These are phyloP conservation scores for Actias luna DNA, from an alignment of 2,888 invertebrate genomes.

Conservation along the genomic window DNA sequence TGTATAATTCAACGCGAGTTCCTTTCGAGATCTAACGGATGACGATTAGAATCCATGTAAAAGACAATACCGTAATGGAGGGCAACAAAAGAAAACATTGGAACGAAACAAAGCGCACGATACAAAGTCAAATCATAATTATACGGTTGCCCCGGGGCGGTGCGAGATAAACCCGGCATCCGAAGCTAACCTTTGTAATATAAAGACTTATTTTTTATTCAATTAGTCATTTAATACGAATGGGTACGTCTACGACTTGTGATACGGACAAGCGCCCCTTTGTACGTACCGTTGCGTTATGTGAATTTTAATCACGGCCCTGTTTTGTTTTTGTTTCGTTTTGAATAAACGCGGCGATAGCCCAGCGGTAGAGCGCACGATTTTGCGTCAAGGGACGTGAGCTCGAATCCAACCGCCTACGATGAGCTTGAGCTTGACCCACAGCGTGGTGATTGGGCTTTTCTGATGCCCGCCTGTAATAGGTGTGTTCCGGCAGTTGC, in stretches of 20 bases:
- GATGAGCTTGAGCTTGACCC: no score
- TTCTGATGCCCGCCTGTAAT: no score
- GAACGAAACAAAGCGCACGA: conserved; percentile 50
- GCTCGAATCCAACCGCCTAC: no score
- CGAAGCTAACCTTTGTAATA: conserved; percentile 51
- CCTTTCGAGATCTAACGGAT: conserved; percentile 30
- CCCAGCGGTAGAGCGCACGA: no score
- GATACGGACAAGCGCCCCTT: conserved; percentile 55
- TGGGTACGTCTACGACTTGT: conserved; percentile 42
- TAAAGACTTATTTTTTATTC: conserved; percentile 60
- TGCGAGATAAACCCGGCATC: conserved; percentile 46
- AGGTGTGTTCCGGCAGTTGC: no score
- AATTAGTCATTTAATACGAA: conserved; percentile 59
- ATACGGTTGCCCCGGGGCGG: conserved; percentile 53
- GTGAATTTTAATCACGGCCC: conserved; percentile 24
- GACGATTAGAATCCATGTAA: conserved; percentile 58
- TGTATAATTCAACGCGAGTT: not conserved
- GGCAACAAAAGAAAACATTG: conserved; percentile 57
- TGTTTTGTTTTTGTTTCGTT: conserved; percentile 35
- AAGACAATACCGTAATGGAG: conserved; percentile 57
- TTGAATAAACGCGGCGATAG: no score
- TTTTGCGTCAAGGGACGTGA: not conserved
- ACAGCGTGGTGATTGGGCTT: no score
- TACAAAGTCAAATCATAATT: conserved; percentile 74
- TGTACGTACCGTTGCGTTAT: conserved; percentile 49